Percentiles rank a stretch among this genome's conserved stretches.
Evolutionary conservation across 2,797 vertebrate genomes (phyloP).

Genomic region (Thamnophis elegans): DNA sequence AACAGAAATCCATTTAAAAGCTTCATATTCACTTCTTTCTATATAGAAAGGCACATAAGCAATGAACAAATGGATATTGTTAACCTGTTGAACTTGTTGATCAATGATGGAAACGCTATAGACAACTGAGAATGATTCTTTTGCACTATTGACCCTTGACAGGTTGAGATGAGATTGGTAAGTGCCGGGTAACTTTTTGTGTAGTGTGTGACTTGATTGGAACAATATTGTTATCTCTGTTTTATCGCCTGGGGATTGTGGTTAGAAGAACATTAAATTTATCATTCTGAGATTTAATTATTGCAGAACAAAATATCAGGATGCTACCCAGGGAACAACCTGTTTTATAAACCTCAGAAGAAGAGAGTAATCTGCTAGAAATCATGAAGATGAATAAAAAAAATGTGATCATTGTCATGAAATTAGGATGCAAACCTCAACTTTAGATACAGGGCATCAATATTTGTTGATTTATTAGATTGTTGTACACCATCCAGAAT

Average conservation of each 20-base stretch:
- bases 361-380: background rate
- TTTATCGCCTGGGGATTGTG: conserved; percentile 41
- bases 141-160: conserved; percentile 44
- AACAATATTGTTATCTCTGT: conserved; percentile 56
- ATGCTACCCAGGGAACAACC: background rate
- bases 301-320: background rate
- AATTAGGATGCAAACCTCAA: background rate
- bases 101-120: conserved; percentile 53
- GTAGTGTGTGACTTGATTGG: conserved; percentile 46
- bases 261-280: conserved; percentile 38
- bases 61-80: conserved; percentile 45
- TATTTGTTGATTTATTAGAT: background rate
- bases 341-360: background rate
- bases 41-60: background rate
- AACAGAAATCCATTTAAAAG: conserved; percentile 43
- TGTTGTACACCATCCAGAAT: background rate
- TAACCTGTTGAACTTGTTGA: conserved; percentile 37
- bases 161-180: background rate
- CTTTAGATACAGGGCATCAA: background rate
- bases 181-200: background rate
- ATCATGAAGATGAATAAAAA: background rate
- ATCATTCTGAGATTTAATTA: conserved; percentile 8
- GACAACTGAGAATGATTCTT: conserved; percentile 31
- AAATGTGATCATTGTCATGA: background rate
- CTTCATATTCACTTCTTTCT: conserved; percentile 31